Conservation (phyloP, 23 tunicate species). For the Halocynthia roretzi region DNA sequence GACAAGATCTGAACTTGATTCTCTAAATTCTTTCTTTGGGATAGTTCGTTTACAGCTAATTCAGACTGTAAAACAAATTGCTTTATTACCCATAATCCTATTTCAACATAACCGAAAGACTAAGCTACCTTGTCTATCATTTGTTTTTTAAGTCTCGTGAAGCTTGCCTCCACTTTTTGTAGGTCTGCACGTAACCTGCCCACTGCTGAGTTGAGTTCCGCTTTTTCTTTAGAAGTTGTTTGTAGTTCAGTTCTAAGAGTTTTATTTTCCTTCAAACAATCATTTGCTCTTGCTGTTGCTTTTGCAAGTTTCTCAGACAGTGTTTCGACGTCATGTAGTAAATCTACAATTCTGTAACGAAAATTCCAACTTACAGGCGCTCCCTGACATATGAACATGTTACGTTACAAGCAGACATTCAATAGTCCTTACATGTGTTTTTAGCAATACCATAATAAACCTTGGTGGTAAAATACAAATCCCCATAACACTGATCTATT, state of each 20-base stretch:
- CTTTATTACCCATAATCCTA: too few relatives aligned
- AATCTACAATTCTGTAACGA: slow-evolving; percentile 15
- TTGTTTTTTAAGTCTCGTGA: slow-evolving; percentile 52
- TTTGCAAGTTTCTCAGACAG: slow-evolving; percentile 13
- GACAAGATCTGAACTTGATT: slow-evolving; percentile 4
- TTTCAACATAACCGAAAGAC: not conserved
- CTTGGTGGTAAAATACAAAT: too few relatives aligned
- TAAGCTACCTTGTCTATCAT: slow-evolving; percentile 46
- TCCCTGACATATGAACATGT: too few relatives aligned
- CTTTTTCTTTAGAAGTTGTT: slow-evolving; percentile 32
- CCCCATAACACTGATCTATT: too few relatives aligned
- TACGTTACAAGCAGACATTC: too few relatives aligned
- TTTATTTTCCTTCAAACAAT: slow-evolving; percentile 1
- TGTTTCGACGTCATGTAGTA: not conserved
- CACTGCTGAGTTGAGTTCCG: slow-evolving; percentile 51
- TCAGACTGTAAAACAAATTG: not conserved
- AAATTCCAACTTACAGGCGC: not conserved
- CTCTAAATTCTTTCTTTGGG: slow-evolving; percentile 4
- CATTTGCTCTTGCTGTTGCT: not conserved
- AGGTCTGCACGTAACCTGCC: slow-evolving; percentile 49
- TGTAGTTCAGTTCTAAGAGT: slow-evolving; percentile 18
- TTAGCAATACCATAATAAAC: too few relatives aligned
- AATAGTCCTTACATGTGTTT: too few relatives aligned
- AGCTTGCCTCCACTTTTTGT: slow-evolving; percentile 50
- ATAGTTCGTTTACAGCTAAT: not conserved